phyloP scores from a whole-genome alignment of 2,888 invertebrate species.

The Apantesis nais region DNA sequence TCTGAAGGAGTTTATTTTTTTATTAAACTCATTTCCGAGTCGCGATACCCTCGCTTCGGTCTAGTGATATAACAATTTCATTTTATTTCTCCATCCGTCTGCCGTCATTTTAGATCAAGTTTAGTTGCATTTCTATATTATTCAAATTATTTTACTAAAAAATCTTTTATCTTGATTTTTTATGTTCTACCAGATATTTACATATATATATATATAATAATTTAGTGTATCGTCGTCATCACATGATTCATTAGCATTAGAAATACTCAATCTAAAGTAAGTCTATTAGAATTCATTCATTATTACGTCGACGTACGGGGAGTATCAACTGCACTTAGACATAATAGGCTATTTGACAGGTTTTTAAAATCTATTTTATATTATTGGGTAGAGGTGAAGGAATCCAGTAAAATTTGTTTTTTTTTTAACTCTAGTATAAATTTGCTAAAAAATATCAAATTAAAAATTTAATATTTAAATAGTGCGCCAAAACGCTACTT shows the following conservation, averaged over 20 bases:
- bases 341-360: too few species aligned
- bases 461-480: too few species aligned
- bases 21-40: slow-evolving; percentile 12
- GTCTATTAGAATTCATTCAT: too few species aligned
- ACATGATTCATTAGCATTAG: too few species aligned
- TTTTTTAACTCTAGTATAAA: too few species aligned
- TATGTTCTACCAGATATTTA: background rate
- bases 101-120: slow-evolving; percentile 23
- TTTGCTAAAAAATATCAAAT: too few species aligned
- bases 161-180: background rate
- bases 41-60: slow-evolving; percentile 21
- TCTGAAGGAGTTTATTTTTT: slow-evolving; percentile 29
- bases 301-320: too few species aligned
- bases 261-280: background rate
- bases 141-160: slow-evolving; percentile 20
- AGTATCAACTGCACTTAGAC: too few species aligned
- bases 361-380: too few species aligned
- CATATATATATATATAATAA: background rate
- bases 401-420: too few species aligned
- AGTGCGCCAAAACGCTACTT: too few species aligned
- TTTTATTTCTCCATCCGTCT: slow-evolving; percentile 33
- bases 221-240: background rate
- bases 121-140: slow-evolving; percentile 33
- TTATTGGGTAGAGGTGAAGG: too few species aligned
- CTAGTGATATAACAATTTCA: slow-evolving; percentile 35